Evolutionary conservation across 1,140 invertebrate species (phyloP).

Genomic region (Bombus terrestris): DNA sequence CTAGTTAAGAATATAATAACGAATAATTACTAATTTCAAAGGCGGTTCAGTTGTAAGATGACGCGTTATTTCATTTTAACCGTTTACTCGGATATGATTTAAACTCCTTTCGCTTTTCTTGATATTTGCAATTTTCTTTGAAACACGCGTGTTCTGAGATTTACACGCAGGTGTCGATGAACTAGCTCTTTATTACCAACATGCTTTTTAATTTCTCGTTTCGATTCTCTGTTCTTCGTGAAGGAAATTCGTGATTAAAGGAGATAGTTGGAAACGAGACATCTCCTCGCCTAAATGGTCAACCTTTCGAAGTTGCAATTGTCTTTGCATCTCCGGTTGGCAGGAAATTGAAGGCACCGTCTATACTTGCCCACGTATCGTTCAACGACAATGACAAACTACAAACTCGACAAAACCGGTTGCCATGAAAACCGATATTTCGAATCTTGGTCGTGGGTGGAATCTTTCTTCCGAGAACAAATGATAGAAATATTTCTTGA

Average conservation of each 20-base stretch:
- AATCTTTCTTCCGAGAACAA: not conserved
- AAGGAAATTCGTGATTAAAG: constrained; percentile 19
- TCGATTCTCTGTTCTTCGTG: not conserved
- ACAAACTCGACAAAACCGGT: not conserved
- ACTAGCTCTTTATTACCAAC: not conserved
- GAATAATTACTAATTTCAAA: not conserved
- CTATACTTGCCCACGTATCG: not conserved
- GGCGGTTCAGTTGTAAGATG: no score
- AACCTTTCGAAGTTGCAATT: not conserved
- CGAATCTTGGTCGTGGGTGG: no score
- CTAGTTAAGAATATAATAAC: not conserved
- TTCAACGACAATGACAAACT: not conserved
- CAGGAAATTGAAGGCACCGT: constrained; percentile 20
- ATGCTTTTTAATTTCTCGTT: not conserved
- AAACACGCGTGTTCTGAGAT: not conserved
- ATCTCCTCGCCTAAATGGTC: not conserved
- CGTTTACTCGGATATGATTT: not conserved
- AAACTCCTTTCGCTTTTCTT: not conserved
- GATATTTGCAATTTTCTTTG: no score
- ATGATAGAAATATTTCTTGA: not conserved
- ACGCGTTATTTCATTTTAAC: not conserved
- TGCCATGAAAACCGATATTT: not conserved
- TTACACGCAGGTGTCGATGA: not conserved
- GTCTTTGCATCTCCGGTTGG: not conserved
- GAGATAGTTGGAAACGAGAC: not conserved